phyloP scores from a whole-genome alignment of 2,797 vertebrate species.

The Protosalanx chinensis region DNA sequence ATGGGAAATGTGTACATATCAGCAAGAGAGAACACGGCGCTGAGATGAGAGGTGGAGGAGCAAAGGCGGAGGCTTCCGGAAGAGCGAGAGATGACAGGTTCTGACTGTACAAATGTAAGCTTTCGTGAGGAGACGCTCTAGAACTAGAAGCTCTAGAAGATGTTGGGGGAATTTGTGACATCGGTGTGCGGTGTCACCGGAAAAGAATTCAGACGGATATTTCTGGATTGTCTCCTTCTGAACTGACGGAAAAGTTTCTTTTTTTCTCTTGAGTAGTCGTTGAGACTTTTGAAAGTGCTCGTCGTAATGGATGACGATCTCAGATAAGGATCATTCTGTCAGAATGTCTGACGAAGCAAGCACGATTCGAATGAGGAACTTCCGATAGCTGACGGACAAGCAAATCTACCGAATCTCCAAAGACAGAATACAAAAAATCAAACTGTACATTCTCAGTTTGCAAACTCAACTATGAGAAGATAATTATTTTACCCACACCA shows the following conservation, averaged over 20 bases:
- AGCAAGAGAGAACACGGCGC: background rate
- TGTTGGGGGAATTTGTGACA: background rate
- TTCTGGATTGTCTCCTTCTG: background rate
- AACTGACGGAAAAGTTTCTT: background rate
- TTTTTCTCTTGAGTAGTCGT: background rate
- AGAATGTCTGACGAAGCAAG: background rate
- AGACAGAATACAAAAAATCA: background rate
- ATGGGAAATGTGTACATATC: constrained; percentile 22
- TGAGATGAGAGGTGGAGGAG: constrained; percentile 7
- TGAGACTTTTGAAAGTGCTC: background rate
- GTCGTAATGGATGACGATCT: background rate
- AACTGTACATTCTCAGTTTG: background rate
- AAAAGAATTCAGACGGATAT: background rate
- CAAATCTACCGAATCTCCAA: background rate
- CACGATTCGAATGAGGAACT: background rate
- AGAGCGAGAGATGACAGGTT: constrained; percentile 5
- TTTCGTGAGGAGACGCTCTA: background rate
- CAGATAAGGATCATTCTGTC: background rate
- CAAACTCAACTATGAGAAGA: background rate
- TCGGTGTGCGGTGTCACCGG: background rate
- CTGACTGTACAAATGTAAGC: background rate
- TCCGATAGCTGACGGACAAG: background rate
- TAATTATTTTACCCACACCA: constrained; percentile 22
- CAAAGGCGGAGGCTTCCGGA: background rate
- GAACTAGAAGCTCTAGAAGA: too few relatives aligned